Base-by-base conservation (phyloP, 1,140 invertebrate genomes). In the Bicyclus anynana region DNA sequence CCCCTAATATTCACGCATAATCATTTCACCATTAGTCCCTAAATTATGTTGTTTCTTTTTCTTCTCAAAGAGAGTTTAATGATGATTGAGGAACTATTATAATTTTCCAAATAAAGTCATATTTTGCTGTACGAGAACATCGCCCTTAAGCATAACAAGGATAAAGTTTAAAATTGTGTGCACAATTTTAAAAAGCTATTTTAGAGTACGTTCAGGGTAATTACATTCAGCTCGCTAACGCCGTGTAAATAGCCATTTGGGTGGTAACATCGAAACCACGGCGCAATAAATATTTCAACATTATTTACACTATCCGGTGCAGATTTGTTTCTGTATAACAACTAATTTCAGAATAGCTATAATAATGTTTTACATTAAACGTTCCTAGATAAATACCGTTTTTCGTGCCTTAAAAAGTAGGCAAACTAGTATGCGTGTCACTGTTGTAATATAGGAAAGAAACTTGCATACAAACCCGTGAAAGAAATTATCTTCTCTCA, bases 11-110 rank as follows among this genome's bases (percentile, higher is more conserved):
- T 55, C 44, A 48, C 20, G 18, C 29, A 44, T 35, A 51, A 51
- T 58, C 38, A 58, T 58, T 58, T 58, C 7, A 3, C 47, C 55
- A 58, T 58, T 58, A 58, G 38, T 58, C 17, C 20, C 26, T 40
- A 51, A 58, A 58, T 58, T 58, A 58, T 58, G 18, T 50, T 58
- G 40, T 57, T 57, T 57, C 55, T 57, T 57, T 57, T 37, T 50
- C 48, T 44, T 26, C 55, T 44, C 42, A 57, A 57, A 51, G 48
- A 50, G 26, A 35, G 27, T 57, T 57, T 57, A 57, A 57, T 57
- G 48, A 51, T 57, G 55, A 57, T 50, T 50, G 55, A 50, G 23
- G 20, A 51, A 57, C 38, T 23, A 13, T 48, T 35, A 23, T 29
- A 48, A 20, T 16, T 48, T 48, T 12, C 3, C 29, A 33, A 33